Percentiles rank a stretch among this genome's conserved stretches.
phyloP scores from a whole-genome alignment of 2,888 invertebrate species.

The Trypoxylon attenuatum region DNA sequence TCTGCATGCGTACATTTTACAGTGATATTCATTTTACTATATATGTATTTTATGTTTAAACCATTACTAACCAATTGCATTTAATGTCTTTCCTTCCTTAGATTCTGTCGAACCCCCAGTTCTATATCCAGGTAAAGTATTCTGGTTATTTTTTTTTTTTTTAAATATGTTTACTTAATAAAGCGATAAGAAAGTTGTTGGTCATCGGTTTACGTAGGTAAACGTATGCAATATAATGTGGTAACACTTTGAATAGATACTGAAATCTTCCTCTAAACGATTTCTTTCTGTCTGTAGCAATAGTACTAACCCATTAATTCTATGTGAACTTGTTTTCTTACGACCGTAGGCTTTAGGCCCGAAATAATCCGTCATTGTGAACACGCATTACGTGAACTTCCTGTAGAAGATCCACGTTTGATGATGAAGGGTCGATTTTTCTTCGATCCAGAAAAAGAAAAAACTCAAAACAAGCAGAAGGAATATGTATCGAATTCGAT shows the following conservation, averaged over 20 bases:
- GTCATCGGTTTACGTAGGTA: not conserved
- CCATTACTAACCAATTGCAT: conserved; percentile 11
- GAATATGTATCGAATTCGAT: conserved; percentile 65
- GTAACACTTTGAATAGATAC: too few species aligned
- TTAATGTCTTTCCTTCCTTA: conserved; percentile 46
- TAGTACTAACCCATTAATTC: conserved; percentile 14
- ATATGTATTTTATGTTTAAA: conserved; percentile 11
- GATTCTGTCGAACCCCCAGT: conserved; percentile 65
- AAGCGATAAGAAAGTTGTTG: not conserved
- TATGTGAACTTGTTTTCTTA: conserved; percentile 20
- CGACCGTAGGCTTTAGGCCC: conserved; percentile 68
- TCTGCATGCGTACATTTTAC: too few species aligned
- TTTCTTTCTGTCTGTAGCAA: not conserved
- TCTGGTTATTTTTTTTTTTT: conserved; percentile 3
- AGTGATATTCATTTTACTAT: conserved; percentile 5
- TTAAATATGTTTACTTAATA: not conserved
- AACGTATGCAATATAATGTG: too few species aligned
- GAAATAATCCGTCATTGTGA: conserved; percentile 71
- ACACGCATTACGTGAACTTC: conserved; percentile 68
- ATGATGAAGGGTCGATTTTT: conserved; percentile 72
- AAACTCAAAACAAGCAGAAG: conserved; percentile 37
- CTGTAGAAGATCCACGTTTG: conserved; percentile 69
- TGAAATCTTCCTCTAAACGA: too few species aligned
- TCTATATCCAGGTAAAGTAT: conserved; percentile 70
- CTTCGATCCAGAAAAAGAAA: conserved; percentile 63